Evolutionary conservation across 2,888 invertebrate species (phyloP), one percentile per base, ranked within the genome.

Genomic region (Drosophila cracens): DNA sequence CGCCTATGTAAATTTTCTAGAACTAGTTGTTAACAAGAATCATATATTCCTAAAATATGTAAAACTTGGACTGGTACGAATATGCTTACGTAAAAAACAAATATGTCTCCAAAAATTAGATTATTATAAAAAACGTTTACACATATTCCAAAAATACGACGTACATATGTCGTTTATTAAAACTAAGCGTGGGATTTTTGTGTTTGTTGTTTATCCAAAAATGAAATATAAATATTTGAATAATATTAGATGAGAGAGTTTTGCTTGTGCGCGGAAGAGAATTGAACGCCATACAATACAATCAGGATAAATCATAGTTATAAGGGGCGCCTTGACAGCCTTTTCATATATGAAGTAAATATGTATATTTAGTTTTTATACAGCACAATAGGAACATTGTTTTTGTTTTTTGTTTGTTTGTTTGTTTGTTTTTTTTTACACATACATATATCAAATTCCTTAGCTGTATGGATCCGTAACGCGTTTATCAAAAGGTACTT

Each of bases 401-500:
- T 18, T 59, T 25, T 21, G 16, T 33, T 11, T 49, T 34, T 25
- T 8, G 38, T n/a, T 36, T 2, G 33, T 16, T 36, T 27, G 5
- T 54, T 36, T 21, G n/a, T 52, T 16, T 27, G 4, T 18, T 34
- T 33, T 7, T 25, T 7, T 48, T 54, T 48, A 62, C 33, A 27
- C 21, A 33, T 48, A 27, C 40, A 51, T 56, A 16, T 40, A 13
- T n/a, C n/a, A 40, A 57, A 62, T 70, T 70, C 56, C 56, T 56
- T 21, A 31, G 27, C 52, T 62, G 54, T 46, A 38, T 54, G 36
- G 54, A 52, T 68, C 46, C 43, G 67, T 54, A 57, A 64, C 52
- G 46, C 52, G 51, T 52, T 38, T 40, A 59, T 77, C 67, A 66
- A 73, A 87, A 90, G 90, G 90, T 90, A 90, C 90, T 84, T 87